Evolutionary conservation across 2,113 vertebrate genomes (phyloP).

Genomic region (Gadus chalcogrammus): DNA sequence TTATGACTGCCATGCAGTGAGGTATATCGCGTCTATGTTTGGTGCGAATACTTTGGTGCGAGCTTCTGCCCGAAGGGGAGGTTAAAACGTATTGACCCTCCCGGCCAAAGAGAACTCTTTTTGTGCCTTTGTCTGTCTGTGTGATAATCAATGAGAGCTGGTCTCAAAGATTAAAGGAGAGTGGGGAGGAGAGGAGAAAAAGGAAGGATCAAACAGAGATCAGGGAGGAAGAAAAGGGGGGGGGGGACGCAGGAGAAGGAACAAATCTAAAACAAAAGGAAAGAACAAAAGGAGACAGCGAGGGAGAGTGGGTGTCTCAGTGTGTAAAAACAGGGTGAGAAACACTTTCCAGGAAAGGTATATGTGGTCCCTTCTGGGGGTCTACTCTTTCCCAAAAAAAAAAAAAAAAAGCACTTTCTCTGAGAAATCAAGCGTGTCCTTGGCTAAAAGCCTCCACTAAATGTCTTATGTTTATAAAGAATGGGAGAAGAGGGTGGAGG

Average conservation of each 20-base stretch:
- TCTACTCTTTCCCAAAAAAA: no score
- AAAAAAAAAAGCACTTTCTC: background rate
- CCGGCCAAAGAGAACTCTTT: background rate
- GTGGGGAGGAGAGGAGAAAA: no score
- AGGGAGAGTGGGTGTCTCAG: no score
- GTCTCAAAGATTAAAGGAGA: background rate
- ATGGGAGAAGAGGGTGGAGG: background rate
- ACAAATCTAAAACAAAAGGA: conserved; percentile 10
- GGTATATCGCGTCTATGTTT: background rate
- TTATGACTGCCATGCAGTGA: background rate
- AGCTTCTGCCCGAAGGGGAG: no score
- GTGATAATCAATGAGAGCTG: background rate
- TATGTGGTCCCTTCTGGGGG: no score
- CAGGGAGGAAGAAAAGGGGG: background rate
- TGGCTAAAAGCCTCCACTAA: background rate
- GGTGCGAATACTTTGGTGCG: background rate
- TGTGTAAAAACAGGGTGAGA: no score
- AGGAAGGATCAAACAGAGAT: no score
- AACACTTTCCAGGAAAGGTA: no score
- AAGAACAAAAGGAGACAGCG: background rate
- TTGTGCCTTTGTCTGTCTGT: background rate
- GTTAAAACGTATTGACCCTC: background rate
- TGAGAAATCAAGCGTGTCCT: background rate
- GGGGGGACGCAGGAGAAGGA: background rate
- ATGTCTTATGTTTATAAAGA: conserved; percentile 2